Evolutionary conservation across 2,113 vertebrate species (phyloP), one percentile per base, ranked within the genome.

Genomic region (Apodemus speciosus): DNA sequence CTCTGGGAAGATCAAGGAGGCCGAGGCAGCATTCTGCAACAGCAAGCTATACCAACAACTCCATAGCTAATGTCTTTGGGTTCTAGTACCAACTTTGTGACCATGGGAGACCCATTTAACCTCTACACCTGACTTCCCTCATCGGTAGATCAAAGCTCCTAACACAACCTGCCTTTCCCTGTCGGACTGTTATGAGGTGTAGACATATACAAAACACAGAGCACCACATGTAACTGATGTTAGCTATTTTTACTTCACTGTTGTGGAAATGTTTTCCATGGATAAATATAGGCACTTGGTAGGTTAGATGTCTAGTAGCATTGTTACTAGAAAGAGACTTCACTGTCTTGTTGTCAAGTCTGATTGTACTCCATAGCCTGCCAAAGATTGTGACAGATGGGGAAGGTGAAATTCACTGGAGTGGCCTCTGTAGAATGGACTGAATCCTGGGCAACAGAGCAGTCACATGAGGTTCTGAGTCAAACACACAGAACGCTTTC

Each of bases 321-420:
- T 32, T 92, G 93, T 87, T 81, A 89, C 77, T 69, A 81, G 38
- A 77, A 94, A 89, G 46, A 86, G 43, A 56, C 62, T 71, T 58
- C 20, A 46, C 32, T 46, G 25, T 83, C 43, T 90, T 89, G 30
- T 21, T 7, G 0, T 92, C 64, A 87, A 35, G 66, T 9, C 58
- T 38, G n/a, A 86, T 53, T 68, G 23, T 62, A 32, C 49, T 46
- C 14, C 9, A 9, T 46, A 71, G 88, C 23, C 83, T 58, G 79
- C 83, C 85, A 86, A 64, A 27, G 56, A 77, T 51, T 51, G 23
- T 43, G 62, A 80, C 3, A n/a, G 58, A 90, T 7, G n/a, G 92
- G 25, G 27, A 72, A 60, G 86, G 56, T 62, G 71, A 88, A 23
- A 88, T 49, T 49, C 53, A 62, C 30, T 35, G 32, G 51, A 27